Base-by-base conservation (phyloP, 1,140 invertebrate genomes). In the Aphelenchoides avenae region DNA sequence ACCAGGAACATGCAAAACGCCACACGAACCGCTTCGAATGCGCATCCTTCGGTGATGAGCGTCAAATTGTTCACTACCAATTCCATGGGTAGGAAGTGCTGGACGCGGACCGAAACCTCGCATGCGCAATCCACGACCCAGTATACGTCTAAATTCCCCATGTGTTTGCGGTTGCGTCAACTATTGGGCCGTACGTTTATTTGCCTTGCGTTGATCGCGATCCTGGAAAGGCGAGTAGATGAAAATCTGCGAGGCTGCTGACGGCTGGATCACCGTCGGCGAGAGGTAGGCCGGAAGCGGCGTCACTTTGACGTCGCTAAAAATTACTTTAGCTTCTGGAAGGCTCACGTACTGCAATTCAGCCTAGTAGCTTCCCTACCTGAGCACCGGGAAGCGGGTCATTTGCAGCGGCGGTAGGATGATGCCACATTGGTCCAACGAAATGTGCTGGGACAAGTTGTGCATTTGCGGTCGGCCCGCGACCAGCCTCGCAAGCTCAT, bases 151-250 rank as follows among this genome's bases (percentile, higher is more conserved):
- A 43, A 53, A 68, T 57, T 13, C 57, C 11, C 24, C 9, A 44
- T 18, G 6, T 1, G 48, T 2, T 40, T 42, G 13, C 9, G 48
- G 15, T 1, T 30, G 20, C 60, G 13, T n/a, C 18, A 29, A 37
- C 40, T 18, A 9, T 24, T 34, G 39, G 15, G 22, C 24, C 54
- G 11, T 26, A 73, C 72, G 58, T 51, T 65, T 61, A 29, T 50
- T 44, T 47, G 52, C 55, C 26, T 59, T 64, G n/a, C n/a, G n/a
- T n/a, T n/a, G n/a, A n/a, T n/a, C n/a, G 15, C 52, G 18, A 48
- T 70, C 57, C 53, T 76, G 69, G 40, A 75, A 75, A 27, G 73
- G 73, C 2, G 73, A 75, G 49, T 77, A 76, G 34, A 75, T 75
- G 30, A 76, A 75, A 31, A 75, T 73, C 26, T 64, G 52, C 5